Base-by-base conservation (phyloP, 2,888 invertebrate species). In the Phyllotreta cruciferae region DNA sequence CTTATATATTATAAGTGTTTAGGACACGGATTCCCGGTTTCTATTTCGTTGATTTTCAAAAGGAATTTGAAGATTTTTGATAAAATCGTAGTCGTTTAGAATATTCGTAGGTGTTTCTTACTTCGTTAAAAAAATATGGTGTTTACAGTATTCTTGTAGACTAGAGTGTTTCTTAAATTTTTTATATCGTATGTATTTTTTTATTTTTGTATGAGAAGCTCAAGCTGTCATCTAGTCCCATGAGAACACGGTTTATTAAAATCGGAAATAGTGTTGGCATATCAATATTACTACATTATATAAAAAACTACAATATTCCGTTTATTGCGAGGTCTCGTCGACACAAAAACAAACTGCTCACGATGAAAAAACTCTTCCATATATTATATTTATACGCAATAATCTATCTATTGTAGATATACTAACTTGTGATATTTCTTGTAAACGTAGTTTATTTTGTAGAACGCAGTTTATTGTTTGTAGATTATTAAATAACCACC, bases 161-260 rank as follows among this genome's bases (percentile, higher is more conserved):
- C 70, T 81, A 80, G 79, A 75, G 78, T 79, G 78, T 79, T 80
- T 79, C 79, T 77, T 77, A 78, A 79, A 79, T 76, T 79, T 80
- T 80, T 79, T 80, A 79, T 79, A 79, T 78, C 76, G 75, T 79
- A 79, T 79, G 79, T 80, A 80, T 81, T 80, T 81, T 75, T 81
- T 81, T 81, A 80, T 81, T 80, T 81, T 81, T 81, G 79, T 81
- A 80, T 79, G 77, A 78, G 78, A 77, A 80, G 81, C 80, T 81
- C 80, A 81, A 81, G 80, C 80, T 79, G 78, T 79, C 79, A 79
- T 81, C 81, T 81, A 81, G 81, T 81, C 81, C 80, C 80, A 75
- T 74, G 60, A 71, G 72, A 24, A 72, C 69, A 74, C 70, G 70
- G 71, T 68, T 70, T 71, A 71, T 73, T n/a, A n/a, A n/a, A n/a